Evolutionary conservation across 1,140 invertebrate genomes (phyloP).

Genomic region (Panulirus ornatus): DNA sequence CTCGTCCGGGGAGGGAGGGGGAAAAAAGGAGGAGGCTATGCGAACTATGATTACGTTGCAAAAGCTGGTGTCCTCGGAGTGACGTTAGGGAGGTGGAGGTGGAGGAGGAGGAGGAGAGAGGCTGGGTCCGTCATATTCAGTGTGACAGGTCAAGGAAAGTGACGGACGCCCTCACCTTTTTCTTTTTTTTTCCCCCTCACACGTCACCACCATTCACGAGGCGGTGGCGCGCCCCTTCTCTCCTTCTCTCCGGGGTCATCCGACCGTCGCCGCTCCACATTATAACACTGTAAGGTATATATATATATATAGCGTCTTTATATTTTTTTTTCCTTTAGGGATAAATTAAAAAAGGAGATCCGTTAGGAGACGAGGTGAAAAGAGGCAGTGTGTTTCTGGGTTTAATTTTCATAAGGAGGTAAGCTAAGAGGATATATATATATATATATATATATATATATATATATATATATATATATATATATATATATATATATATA

Average conservation of each 20-base stretch:
- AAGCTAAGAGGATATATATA: conserved; percentile 32
- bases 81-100: conserved; percentile 66
- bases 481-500: conserved; percentile 49
- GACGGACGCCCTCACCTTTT: background rate
- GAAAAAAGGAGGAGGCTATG: conserved; percentile 42
- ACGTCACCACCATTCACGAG: conserved; percentile 58
- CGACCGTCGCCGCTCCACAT: too few species aligned
- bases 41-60: conserved; percentile 70
- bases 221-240: background rate
- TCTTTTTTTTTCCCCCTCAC: conserved; percentile 6
- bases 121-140: conserved; percentile 63
- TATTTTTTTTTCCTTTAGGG: too few species aligned
- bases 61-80: conserved; percentile 53
- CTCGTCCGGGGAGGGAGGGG: conserved; percentile 5
- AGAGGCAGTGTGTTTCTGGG: too few species aligned
- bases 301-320: too few species aligned
- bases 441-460: conserved; percentile 45
- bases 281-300: too few species aligned
- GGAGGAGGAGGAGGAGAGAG: too few species aligned
- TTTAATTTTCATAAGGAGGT: conserved; percentile 28
- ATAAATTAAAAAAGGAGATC: too few species aligned
- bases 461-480: conserved; percentile 52
- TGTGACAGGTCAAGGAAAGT: conserved; percentile 71
- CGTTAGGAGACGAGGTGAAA: too few species aligned
- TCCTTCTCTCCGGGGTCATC: background rate